Conservation (phyloP, 2,797 vertebrate genomes). For the Poecilia wingei region DNA sequence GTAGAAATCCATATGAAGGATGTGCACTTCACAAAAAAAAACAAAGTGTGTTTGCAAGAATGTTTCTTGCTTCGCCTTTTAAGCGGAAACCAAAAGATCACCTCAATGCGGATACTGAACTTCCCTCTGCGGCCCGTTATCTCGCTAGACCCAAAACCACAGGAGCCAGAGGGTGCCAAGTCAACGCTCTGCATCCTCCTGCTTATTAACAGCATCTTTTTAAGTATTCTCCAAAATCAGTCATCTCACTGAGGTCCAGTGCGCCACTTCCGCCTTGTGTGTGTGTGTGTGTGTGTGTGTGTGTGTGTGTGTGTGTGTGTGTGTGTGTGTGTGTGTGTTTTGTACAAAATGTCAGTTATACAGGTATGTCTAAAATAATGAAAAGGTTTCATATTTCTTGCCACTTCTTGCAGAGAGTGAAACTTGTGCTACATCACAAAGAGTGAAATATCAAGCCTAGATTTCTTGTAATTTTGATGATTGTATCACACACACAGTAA, state of each 20-base stretch:
- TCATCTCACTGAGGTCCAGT: constrained; percentile 11
- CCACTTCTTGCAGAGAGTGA: neutral
- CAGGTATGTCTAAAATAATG: neutral
- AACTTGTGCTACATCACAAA: neutral
- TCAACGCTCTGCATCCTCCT: constrained; percentile 55
- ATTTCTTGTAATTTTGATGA: neutral
- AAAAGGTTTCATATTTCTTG: neutral
- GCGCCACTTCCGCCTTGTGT: neutral
- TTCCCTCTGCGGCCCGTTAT: constrained; percentile 71
- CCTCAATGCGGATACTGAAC: constrained; percentile 53
- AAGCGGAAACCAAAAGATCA: constrained; percentile 57
- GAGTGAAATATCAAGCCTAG: neutral
- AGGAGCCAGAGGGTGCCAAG: constrained; percentile 57
- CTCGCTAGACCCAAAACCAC: constrained; percentile 65
- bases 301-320: neutral
- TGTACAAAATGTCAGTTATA: neutral
- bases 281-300: too few species aligned
- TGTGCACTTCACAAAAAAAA: constrained; percentile 41
- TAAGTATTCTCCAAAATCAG: constrained; percentile 35
- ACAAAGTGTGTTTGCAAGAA: constrained; percentile 31
- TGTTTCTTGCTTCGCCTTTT: constrained; percentile 25
- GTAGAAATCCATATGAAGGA: constrained; percentile 32
- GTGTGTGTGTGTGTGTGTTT: neutral
- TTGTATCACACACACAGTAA: neutral
- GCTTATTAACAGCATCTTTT: constrained; percentile 47